Base-by-base conservation (phyloP, 2,113 vertebrate species). In the Pogonocichla stellata region DNA sequence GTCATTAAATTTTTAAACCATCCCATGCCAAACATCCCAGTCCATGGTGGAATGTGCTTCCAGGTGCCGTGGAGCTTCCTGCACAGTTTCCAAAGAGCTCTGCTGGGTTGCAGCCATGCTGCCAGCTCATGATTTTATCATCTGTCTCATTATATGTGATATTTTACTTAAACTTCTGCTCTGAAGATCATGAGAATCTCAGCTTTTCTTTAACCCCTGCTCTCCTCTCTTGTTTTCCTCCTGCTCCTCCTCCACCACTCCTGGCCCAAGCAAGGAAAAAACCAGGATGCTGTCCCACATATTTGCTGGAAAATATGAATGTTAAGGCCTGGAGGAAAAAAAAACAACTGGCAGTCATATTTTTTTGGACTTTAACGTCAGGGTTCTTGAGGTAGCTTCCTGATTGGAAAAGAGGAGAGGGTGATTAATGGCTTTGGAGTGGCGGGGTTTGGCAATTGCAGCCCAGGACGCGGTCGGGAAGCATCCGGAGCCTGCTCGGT, bases 51-150 rank as follows among this genome's bases (percentile, higher is more conserved):
- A 85, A 82, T 85, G 84, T 82, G 79, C 71, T 92, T 89, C 94
- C 94, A 93, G 93, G 86, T 61, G 0, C 94, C 8, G 51, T 1
- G 0, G 51, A 88, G 50, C 92, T 94, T 74, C 88, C 75, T 4
- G 18, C 56, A 3, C 56, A 3, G 22, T 79, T 89, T 92, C 86
- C 94, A 85, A 36, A 34, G 80, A 74, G 19, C 75, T 83, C 90
- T 77, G 50, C 71, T 67, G 85, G 53, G 54, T 70, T 54, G 34
- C 45, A 64, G 95, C 87, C 17, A 0, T 43, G 71, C 86, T 82
- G 88, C 92, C 92, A 88, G 57, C 94, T 96, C 91, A 80, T 89
- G 60, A 17, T 72, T 95, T 86, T 91, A 95, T 92, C 91, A 56
- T 77, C 48, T 48, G 89, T 69, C 96, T 95, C 82, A 89, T 95